Base-by-base conservation (phyloP, 1,140 invertebrate species). In the Melipona quadrifasciata region DNA sequence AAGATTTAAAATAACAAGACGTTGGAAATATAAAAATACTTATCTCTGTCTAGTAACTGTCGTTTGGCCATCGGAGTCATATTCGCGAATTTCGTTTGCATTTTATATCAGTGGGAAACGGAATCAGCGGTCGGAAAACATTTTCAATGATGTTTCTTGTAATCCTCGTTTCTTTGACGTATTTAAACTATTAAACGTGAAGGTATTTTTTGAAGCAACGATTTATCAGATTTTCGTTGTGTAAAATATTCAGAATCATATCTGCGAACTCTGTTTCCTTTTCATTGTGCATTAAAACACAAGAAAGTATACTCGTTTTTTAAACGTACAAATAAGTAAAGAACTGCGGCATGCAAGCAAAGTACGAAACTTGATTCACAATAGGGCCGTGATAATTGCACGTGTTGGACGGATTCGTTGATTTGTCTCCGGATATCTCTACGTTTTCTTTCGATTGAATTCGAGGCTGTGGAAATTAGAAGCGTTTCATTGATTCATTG, bases 1-100 rank as follows among this genome's bases (percentile, higher is more conserved):
- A 24, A 14, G 1, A 12, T 75, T 76, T 76, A 47, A 76, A 61
- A 47, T 47, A 58, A 75, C 39, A 47, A 77, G 3, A 77, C 0
- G 21, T 24, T 39, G 34, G 4, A 70, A 70, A 70, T 70, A 78
- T n/a, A 78, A 78, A 78, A 78, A 78, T 78, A 78, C n/a, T 77
- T 24, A 70, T 70, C 34, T 70, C 21, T 24, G 34, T 70, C 21
- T 24, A 70, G 12, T 39, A 68, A 68, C 39, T 16, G 21, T 70
- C 51, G 11, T 47, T 65, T 65, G 19, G 17, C 61, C 19, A 16
- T 78, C 11, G 14, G 64, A 64, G 24, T 78, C 58, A 24, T 78
- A 24, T 39, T 78, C 53, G 24, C 21, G 6, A 31, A 78, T 47
- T 78, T 31, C 16, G 6, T 19, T 64, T 24, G n/a, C n/a, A 21